Base-by-base conservation (phyloP, 2,113 vertebrate species). In the Hydrochoerus hydrochaeris region DNA sequence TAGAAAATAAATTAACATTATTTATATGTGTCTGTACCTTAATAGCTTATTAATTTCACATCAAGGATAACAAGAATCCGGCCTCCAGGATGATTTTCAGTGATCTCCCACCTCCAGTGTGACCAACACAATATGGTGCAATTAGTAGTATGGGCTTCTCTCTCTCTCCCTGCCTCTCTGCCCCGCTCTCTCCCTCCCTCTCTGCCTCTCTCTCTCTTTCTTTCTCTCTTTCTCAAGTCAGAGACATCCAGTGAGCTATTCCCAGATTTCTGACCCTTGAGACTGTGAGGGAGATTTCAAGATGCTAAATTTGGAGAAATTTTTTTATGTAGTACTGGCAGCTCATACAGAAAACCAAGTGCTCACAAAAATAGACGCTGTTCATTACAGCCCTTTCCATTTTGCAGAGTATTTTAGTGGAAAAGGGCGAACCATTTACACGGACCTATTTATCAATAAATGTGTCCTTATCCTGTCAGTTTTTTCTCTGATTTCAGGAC, bases 401-500 rank as follows among this genome's bases (percentile, higher is more conserved):
- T 92, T 92, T 41, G 75, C n/a, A 71, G 13, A 95, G 60, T 38
- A 49, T n/a, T 69, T n/a, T 49, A 71, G 62, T 81, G 62, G 52
- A 35, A 95, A 85, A 75, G 69, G 32, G 57, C 17, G 38, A 9
- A 32, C 1, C 3, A 28, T 91, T 86, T 88, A n/a, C 69, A 58
- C 19, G 81, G 73, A 35, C 20, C 20, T 90, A 9, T 60, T 94
- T 85, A 71, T 54, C 7, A 90, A 11, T 60, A 96, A 95, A 32
- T 58, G 60, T 11, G 28, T 86, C 20, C 0, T 60, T 7, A 82
- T 71, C 57, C 41, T 71, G 30, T 84, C 26, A 83, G 38, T 81
- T 90, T 35, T 90, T 92, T 82, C 32, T 89, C n/a, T 91, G 75
- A 77, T 77, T 81, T 78, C 22, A 94, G 85, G 49, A 24, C 69